Conservation (phyloP, 2,797 vertebrate genomes). For the Gorsachius magnificus region DNA sequence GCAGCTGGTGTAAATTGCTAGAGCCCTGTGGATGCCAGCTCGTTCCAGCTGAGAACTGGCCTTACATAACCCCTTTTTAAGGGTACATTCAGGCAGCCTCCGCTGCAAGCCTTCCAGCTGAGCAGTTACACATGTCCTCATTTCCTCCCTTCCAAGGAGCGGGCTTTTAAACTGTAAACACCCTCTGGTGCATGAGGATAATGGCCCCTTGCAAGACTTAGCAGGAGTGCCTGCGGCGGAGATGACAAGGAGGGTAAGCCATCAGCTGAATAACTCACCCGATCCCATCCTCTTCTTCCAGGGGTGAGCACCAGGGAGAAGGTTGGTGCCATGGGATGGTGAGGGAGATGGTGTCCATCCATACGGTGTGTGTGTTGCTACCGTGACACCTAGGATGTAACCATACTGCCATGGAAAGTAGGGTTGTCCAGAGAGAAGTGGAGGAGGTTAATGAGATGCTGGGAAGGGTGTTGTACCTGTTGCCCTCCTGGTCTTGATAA, state of each 20-base stretch:
- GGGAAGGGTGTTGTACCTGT: neutral
- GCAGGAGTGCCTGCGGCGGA: neutral
- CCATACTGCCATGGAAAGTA: neutral
- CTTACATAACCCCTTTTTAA: slow-evolving; percentile 26
- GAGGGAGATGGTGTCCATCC: neutral
- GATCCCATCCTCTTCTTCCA: neutral
- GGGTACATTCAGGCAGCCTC: neutral
- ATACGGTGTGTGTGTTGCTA: accelerated
- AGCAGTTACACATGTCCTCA: neutral
- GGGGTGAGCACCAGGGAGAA: neutral
- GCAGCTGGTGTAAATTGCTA: slow-evolving; percentile 53
- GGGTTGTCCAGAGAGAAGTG: neutral
- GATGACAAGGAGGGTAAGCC: neutral
- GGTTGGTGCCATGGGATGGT: neutral
- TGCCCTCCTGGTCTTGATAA: neutral
- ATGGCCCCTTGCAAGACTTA: neutral
- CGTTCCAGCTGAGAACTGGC: slow-evolving; percentile 52
- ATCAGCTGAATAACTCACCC: accelerated
- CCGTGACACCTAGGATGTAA: neutral
- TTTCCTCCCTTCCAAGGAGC: slow-evolving; percentile 1
- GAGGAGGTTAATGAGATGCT: neutral
- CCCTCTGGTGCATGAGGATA: neutral
- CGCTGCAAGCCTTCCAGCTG: neutral
- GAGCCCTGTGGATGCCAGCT: slow-evolving; percentile 50
- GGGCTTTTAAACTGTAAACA: neutral